phyloP scores from a whole-genome alignment of 1,140 invertebrate species.

The Drosophila oshimai region DNA sequence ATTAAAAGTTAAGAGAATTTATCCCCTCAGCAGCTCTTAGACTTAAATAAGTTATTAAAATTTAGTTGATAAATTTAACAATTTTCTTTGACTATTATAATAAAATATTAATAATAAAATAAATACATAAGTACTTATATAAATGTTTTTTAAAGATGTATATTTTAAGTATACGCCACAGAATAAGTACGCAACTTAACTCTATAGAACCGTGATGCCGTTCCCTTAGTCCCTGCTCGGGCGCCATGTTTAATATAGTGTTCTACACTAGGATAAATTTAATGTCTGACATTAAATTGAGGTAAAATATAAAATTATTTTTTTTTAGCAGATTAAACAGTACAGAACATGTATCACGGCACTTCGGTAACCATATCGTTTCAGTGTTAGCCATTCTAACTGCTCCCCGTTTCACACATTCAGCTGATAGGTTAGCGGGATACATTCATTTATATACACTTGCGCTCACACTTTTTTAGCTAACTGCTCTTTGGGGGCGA shows the following conservation, averaged over 20 bases:
- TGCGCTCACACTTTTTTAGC: slow-evolving; percentile 12
- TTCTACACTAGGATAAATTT: too few species aligned
- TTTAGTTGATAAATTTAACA: too few species aligned
- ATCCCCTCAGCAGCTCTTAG: too few species aligned
- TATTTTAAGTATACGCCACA: too few species aligned
- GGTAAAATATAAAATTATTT: neutral
- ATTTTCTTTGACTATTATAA: too few species aligned
- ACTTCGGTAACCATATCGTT: slow-evolving; percentile 9
- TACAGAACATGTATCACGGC: slow-evolving; percentile 5
- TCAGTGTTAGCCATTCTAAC: slow-evolving; percentile 7
- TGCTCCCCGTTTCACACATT: slow-evolving; percentile 1
- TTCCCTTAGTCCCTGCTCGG: neutral
- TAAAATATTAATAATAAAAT: too few species aligned
- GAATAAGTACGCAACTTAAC: too few species aligned
- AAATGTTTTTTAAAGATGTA: too few species aligned
- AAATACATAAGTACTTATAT: too few species aligned
- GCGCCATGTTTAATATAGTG: too few species aligned
- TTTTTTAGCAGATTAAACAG: neutral
- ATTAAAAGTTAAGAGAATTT: neutral
- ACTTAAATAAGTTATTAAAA: too few species aligned
- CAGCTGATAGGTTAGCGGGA: slow-evolving; percentile 16
- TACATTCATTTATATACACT: neutral
- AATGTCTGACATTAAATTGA: neutral
- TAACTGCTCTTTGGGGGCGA: slow-evolving; percentile 41
- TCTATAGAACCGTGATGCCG: too few species aligned